phyloP scores from a whole-genome alignment of 2,113 vertebrate species.

The Alligator sinensis region DNA sequence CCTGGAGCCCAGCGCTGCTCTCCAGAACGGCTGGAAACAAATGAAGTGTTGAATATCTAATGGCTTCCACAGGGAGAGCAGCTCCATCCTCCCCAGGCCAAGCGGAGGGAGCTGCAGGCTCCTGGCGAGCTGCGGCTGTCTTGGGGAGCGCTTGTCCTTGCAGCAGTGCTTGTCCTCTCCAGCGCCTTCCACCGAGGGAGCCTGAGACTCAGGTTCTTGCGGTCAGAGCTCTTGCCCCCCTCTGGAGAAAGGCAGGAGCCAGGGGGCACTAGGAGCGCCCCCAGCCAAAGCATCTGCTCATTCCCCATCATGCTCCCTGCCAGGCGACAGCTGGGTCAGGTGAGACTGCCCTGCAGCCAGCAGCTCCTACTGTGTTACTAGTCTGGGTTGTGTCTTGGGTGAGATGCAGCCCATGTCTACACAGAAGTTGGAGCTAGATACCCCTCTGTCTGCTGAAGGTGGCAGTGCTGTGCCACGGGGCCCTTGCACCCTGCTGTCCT shows the following conservation, averaged over 20 bases:
- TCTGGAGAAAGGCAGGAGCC: not conserved
- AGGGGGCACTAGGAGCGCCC: not conserved
- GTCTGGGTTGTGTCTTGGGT: rapidly evolving
- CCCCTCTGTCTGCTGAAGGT: not conserved
- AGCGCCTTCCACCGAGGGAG: not conserved
- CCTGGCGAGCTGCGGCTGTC: conserved; percentile 12
- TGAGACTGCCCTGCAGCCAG: not conserved
- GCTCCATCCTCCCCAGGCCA: conserved; percentile 78
- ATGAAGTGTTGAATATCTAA: conserved; percentile 88
- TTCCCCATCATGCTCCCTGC: not conserved
- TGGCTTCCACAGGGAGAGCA: conserved; percentile 84
- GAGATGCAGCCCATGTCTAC: not conserved
- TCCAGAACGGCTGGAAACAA: conserved; percentile 82
- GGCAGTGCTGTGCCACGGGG: rapidly evolving
- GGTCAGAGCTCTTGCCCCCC: not conserved
- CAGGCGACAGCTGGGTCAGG: not conserved
- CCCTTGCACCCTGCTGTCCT: not conserved
- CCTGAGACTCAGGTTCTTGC: not conserved
- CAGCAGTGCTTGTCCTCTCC: no score
- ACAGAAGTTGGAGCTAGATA: not conserved
- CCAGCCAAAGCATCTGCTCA: not conserved
- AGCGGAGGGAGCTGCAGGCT: conserved; percentile 35
- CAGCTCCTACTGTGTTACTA: not conserved
- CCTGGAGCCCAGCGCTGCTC: conserved; percentile 74
- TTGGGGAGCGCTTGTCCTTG: not conserved